Percentiles rank a stretch among this genome's conserved stretches.
phyloP scores from a whole-genome alignment of 2,888 invertebrate genomes.

The Philereme transversata region DNA sequence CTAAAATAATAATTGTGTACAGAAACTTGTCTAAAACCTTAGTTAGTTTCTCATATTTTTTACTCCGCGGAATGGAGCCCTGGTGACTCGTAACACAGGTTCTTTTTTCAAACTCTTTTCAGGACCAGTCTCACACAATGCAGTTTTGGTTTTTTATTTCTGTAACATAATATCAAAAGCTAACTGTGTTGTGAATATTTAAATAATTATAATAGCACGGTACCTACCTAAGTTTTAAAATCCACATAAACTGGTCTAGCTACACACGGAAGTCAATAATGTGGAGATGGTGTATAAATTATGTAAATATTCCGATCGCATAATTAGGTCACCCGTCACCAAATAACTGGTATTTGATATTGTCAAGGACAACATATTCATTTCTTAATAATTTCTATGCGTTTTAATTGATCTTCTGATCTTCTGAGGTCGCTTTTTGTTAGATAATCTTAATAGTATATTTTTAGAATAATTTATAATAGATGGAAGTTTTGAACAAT shows the following conservation, averaged over 20 bases:
- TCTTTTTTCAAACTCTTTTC: no score
- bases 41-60: no score
- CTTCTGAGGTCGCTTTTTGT: background rate
- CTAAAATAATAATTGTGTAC: no score
- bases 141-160: no score
- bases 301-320: constrained; percentile 21
- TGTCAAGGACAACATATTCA: constrained; percentile 16
- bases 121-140: no score
- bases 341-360: constrained; percentile 22
- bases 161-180: no score
- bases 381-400: constrained; percentile 5
- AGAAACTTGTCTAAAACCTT: no score
- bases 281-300: constrained; percentile 15
- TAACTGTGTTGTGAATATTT: no score
- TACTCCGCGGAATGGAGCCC: no score
- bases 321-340: constrained; percentile 30
- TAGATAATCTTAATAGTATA: background rate
- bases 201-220: no score
- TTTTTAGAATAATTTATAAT: background rate
- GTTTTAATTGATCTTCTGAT: constrained; percentile 11
- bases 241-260: background rate
- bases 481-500: background rate
- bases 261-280: constrained; percentile 20
- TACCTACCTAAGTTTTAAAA: no score
- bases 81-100: no score